Conservation (phyloP, 37 sponge, comb jelly and placozoan genomes). For the Aplysina aerophoba region DNA sequence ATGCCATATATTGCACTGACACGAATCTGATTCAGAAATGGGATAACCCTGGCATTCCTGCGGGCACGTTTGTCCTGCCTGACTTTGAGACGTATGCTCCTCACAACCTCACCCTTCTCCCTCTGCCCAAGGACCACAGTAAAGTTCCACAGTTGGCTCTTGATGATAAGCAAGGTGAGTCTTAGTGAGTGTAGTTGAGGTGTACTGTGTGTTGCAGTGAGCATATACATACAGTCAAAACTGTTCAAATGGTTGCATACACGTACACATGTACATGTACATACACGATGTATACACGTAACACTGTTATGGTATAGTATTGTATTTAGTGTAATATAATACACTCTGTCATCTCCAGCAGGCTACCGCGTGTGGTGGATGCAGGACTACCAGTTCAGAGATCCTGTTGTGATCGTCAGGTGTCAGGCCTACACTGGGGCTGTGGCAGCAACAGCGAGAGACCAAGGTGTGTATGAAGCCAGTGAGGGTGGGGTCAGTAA, state of each 20-base stretch:
- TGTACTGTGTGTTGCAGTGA: too few species aligned
- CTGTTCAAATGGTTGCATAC: too few species aligned
- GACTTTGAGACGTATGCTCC: neutral
- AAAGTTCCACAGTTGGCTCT: neutral
- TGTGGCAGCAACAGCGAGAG: neutral
- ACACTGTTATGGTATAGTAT: too few species aligned
- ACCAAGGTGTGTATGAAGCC: conserved; percentile 57
- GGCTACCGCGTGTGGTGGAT: conserved; percentile 63
- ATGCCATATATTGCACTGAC: neutral
- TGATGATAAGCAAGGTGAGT: neutral
- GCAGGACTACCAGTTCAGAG: conserved; percentile 56
- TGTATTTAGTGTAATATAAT: too few species aligned
- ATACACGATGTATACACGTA: too few species aligned
- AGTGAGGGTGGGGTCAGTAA: too few species aligned
- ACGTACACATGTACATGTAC: too few species aligned
- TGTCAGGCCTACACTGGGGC: conserved; percentile 36
- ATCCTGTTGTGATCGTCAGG: conserved; percentile 54
- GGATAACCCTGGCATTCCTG: neutral
- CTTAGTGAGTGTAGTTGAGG: too few species aligned
- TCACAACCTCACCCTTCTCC: neutral
- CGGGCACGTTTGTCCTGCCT: neutral
- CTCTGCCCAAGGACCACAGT: neutral
- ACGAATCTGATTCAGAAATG: neutral
- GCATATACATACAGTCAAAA: too few species aligned
- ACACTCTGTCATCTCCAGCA: conserved; percentile 6